Conservation (phyloP, 2,113 vertebrate genomes). For the Fregetta grallaria region DNA sequence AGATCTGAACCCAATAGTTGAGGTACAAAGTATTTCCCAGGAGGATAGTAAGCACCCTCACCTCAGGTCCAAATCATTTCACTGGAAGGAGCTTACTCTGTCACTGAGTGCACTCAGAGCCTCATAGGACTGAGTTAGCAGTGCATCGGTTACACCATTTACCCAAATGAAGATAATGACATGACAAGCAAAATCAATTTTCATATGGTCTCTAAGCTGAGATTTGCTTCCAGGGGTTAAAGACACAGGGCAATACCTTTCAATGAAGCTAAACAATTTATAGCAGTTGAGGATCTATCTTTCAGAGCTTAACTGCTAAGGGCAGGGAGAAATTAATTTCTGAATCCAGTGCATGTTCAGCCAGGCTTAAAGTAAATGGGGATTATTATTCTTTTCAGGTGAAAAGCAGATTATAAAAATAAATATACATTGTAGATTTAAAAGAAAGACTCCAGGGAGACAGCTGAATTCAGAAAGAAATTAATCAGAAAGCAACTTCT, state of each 20-base stretch:
- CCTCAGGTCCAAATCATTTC: background rate
- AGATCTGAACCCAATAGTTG: background rate
- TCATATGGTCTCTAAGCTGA: constrained; percentile 42
- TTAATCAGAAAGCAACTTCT: constrained; percentile 51
- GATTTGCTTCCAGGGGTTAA: constrained; percentile 52
- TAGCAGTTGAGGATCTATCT: constrained; percentile 27
- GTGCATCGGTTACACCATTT: background rate
- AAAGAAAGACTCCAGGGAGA: background rate
- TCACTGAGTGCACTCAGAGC: background rate
- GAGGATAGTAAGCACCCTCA: background rate
- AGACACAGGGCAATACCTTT: constrained; percentile 27
- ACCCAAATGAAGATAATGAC: constrained; percentile 32
- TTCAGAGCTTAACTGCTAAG: constrained; percentile 47
- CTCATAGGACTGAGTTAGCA: background rate
- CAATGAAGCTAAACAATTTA: constrained; percentile 47
- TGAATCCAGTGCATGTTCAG: constrained; percentile 32
- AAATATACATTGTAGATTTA: constrained; percentile 12
- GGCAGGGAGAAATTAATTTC: constrained; percentile 55
- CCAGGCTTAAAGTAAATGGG: constrained; percentile 53
- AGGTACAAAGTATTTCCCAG: background rate
- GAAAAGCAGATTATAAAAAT: constrained; percentile 55
- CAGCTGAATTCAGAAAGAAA: constrained; percentile 8
- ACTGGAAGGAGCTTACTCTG: background rate
- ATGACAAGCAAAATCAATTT: constrained; percentile 57
- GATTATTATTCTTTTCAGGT: constrained; percentile 54